Base-by-base conservation (phyloP, 2,797 vertebrate genomes). In the Sebastes nivosus region DNA sequence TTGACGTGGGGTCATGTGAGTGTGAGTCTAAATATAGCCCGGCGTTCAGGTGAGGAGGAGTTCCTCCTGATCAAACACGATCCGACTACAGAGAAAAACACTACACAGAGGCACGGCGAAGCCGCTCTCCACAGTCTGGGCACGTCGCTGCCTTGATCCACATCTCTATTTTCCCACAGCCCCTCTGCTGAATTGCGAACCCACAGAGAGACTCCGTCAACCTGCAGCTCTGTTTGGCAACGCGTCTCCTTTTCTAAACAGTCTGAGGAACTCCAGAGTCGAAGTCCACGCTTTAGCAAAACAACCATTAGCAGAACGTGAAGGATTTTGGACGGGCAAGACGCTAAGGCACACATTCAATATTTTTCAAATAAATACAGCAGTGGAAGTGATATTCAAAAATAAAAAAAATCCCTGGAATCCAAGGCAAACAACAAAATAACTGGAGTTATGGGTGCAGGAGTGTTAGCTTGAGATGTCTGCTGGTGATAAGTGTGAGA, bases 1-100 rank as follows among this genome's bases (percentile, higher is more conserved):
- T 61, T 87, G 90, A 92, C 57, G 80, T 52, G 54, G 70, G 80
- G 79, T 86, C 85, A 83, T 75, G 82, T 79, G 86, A 89, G 75
- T 52, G 87, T 58, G 75, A 74, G 75, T 78, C 87, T 94, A 91
- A 87, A 92, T 92, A 93, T 90, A 94, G 82, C 46, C 1, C 18
- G 0, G 65, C 5, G 71, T 16, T 82, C 89, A 92, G 89, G 89
- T 93, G 90, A 84, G 69, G 66, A 88, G 88, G 88, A 79, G 77
- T 88, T 85, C 84, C 87, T 85, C 67, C 60, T 52, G 71, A 90
- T 91, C 87, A 75, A 85, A 90, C 81, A 70, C 4, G 22, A 70
- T 25, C 54, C 1, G 22, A 68, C 86, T 27, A 36, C 29, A 30
- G 61, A 88, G 76, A 87, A 71, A 82, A 77, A 79, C 60, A 78